These are phyloP conservation scores for Anguilla megastoma DNA, from an alignment of 2,797 vertebrate species.

Conservation along the genomic window DNA sequence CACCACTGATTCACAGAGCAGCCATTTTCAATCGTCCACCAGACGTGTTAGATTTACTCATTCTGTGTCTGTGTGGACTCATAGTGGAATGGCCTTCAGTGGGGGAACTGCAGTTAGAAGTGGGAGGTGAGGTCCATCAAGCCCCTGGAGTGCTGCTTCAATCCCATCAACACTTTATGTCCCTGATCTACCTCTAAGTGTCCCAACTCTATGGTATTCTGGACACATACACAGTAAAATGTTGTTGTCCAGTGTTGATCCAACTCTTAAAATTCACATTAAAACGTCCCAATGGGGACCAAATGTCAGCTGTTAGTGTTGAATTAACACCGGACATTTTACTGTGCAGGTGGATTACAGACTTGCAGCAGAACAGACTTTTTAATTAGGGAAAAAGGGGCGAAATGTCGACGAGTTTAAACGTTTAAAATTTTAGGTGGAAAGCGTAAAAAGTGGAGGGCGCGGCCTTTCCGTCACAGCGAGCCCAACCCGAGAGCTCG, in stretches of 20 bases:
- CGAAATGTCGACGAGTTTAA: neutral
- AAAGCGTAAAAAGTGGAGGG: neutral
- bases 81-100: neutral
- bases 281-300: no score
- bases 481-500: neutral
- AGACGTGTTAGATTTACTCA: neutral
- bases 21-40: neutral
- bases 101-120: neutral
- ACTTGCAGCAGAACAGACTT: neutral
- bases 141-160: neutral
- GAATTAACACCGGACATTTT: no score
- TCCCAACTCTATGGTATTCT: neutral
- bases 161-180: neutral
- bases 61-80: neutral
- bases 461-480: neutral
- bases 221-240: no score
- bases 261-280: no score
- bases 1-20: neutral
- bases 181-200: neutral
- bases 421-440: neutral
- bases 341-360: neutral
- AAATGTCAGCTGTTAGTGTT: no score
- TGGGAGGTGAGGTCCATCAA: neutral
- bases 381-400: no score
- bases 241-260: no score